These are phyloP conservation scores for Dynastes hyllus DNA, from an alignment of 2,888 invertebrate species.

Conservation along the genomic window DNA sequence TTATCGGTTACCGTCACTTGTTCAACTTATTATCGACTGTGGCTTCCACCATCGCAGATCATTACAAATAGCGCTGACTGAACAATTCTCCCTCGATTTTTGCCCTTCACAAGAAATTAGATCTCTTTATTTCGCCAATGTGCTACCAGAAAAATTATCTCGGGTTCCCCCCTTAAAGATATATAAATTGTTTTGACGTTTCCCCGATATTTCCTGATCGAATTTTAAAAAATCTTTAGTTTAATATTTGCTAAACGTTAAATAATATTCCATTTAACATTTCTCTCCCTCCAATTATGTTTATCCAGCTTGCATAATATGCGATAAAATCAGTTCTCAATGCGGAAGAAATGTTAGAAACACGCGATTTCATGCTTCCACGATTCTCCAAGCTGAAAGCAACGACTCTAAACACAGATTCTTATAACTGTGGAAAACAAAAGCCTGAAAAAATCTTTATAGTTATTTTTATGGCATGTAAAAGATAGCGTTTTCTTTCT, in stretches of 20 bases:
- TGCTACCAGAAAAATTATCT: slow-evolving; percentile 52
- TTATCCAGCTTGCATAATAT: slow-evolving; percentile 44
- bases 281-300: slow-evolving; percentile 17
- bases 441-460: slow-evolving; percentile 39
- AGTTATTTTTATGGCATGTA: slow-evolving; percentile 38
- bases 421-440: slow-evolving; percentile 12
- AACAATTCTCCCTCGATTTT: slow-evolving; percentile 58
- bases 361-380: slow-evolving; percentile 40
- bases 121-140: slow-evolving; percentile 54
- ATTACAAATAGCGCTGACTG: slow-evolving; percentile 62
- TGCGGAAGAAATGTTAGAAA: slow-evolving; percentile 28
- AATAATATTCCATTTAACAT: slow-evolving; percentile 4
- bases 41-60: slow-evolving; percentile 57
- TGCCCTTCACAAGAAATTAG: slow-evolving; percentile 56
- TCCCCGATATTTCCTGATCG: slow-evolving; percentile 1
- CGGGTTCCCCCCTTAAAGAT: slow-evolving; percentile 7
- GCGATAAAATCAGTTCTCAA: slow-evolving; percentile 42
- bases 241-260: slow-evolving; percentile 14
- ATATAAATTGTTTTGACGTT: slow-evolving; percentile 31
- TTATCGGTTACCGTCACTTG: slow-evolving; percentile 61
- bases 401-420: slow-evolving; percentile 19
- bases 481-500: slow-evolving; percentile 34
- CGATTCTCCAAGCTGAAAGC: neutral
- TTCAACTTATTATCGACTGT: slow-evolving; percentile 61
- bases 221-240: neutral